These are phyloP conservation scores for Otus sunia DNA, from an alignment of 2,113 vertebrate genomes.

Conservation along the genomic window DNA sequence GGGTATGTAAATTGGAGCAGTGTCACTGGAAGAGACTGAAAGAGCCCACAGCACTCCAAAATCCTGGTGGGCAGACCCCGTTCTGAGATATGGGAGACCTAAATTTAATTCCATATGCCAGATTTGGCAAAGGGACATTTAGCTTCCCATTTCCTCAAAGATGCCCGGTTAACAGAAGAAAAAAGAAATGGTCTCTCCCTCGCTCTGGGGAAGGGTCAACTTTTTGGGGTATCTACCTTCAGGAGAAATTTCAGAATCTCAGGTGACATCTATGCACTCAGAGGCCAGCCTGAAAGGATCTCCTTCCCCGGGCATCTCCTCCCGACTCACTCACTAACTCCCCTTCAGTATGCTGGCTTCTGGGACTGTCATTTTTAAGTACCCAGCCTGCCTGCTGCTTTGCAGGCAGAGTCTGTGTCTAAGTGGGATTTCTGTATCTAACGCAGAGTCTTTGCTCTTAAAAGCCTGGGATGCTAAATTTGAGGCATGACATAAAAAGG, in stretches of 20 bases:
- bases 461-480: not conserved
- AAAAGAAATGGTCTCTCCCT: not conserved
- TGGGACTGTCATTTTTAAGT: not conserved
- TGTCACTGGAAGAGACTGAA: not conserved
- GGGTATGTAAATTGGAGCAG: not conserved
- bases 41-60: not conserved
- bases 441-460: not conserved
- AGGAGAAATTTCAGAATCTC: not conserved
- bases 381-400: not conserved
- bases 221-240: not conserved
- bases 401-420: not conserved
- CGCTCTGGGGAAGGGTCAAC: not conserved
- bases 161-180: not conserved
- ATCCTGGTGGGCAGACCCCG: not conserved
- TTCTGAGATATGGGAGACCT: not conserved
- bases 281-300: not conserved
- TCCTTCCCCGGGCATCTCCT: not conserved
- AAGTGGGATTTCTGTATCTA: not conserved
- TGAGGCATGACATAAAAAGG: not conserved
- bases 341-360: not conserved
- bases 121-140: not conserved
- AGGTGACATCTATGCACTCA: not conserved
- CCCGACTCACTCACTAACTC: not conserved
- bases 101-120: not conserved
- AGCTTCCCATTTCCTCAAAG: not conserved